Percentiles rank a stretch among this genome's conserved stretches.
phyloP scores from a whole-genome alignment of 1,140 invertebrate species.

The Zophobas morio region DNA sequence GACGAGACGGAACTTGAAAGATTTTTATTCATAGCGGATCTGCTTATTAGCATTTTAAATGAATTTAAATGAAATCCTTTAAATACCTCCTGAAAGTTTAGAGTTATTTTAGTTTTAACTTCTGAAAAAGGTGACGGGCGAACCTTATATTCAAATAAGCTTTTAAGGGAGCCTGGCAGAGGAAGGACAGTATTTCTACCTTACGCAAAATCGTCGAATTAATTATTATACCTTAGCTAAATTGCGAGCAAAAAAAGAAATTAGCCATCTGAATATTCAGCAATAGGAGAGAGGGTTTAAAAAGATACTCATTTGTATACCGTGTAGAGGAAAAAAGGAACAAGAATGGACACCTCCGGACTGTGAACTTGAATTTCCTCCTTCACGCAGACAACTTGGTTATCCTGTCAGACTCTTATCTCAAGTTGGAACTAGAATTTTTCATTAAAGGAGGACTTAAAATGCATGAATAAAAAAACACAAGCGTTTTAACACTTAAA shows the following conservation, averaged over 20 bases:
- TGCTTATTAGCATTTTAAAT: conserved; percentile 64
- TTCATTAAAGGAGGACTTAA: too few species aligned
- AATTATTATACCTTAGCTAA: conserved; percentile 17
- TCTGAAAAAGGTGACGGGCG: conserved; percentile 55
- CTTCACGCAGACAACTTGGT: too few species aligned
- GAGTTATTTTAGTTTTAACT: conserved; percentile 58
- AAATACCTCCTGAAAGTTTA: conserved; percentile 58
- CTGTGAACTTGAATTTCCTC: too few species aligned
- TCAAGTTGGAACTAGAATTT: too few species aligned
- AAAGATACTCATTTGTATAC: not conserved
- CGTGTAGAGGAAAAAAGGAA: too few species aligned
- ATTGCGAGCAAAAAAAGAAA: not conserved
- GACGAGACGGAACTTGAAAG: conserved; percentile 56
- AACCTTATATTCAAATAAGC: conserved; percentile 60
- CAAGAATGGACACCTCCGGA: too few species aligned
- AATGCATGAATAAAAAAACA: too few species aligned
- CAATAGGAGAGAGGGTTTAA: not conserved
- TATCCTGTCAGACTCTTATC: too few species aligned
- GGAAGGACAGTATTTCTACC: not conserved
- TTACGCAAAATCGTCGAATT: conserved; percentile 4
- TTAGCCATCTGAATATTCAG: not conserved
- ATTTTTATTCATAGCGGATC: conserved; percentile 64
- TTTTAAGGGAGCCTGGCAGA: conserved; percentile 46
- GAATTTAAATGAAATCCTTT: conserved; percentile 64
- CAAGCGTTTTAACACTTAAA: too few species aligned